phyloP scores from a whole-genome alignment of 2,797 vertebrate genomes.

The Gallirallus australis region DNA sequence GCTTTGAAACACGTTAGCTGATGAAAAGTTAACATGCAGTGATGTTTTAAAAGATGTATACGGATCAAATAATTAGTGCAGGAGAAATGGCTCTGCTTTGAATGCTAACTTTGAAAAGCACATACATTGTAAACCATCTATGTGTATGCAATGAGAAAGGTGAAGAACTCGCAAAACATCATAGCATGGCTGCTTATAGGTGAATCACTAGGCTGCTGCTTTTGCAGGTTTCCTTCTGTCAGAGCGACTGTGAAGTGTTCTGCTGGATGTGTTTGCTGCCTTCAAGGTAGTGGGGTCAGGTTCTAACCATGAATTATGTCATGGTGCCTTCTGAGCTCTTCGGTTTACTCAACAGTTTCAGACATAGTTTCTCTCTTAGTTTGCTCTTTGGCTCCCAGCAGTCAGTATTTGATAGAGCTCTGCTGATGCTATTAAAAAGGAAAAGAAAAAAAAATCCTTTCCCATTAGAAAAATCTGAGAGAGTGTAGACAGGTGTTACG shows the following conservation, averaged over 20 bases:
- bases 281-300: neutral
- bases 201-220: neutral
- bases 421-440: neutral
- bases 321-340: neutral
- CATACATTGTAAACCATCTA: neutral
- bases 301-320: neutral
- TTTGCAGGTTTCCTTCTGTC: neutral
- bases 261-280: neutral
- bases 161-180: neutral
- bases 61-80: neutral
- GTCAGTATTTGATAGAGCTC: neutral
- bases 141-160: neutral
- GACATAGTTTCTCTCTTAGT: neutral
- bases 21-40: neutral
- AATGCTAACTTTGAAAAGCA: neutral
- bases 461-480: neutral
- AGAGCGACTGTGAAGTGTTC: neutral
- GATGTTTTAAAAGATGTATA: neutral
- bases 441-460: accelerated
- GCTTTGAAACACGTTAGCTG: neutral
- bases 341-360: neutral
- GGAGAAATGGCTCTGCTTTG: neutral
- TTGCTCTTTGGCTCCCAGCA: neutral
- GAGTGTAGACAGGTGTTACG: neutral
- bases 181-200: neutral